Percentiles rank a stretch among this genome's conserved stretches.
Conservation (phyloP, 2,797 vertebrate species). For the Parauchenoglanis punctatus region DNA sequence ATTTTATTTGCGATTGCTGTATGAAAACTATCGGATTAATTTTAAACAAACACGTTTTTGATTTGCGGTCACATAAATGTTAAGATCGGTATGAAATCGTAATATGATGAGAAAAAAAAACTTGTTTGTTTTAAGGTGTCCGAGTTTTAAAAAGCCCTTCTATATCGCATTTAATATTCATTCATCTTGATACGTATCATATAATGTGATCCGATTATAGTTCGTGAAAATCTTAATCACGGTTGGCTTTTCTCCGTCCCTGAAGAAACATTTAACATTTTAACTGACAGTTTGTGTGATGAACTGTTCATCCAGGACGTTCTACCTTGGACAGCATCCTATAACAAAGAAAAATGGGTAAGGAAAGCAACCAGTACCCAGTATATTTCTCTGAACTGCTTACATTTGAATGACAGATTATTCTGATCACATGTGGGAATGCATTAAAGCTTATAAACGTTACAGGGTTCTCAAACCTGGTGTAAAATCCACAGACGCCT, state of each 20-base stretch:
- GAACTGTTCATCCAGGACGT: slow-evolving; percentile 68
- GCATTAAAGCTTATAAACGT: too few species aligned
- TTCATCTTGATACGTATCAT: not conserved
- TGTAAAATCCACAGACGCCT: not conserved
- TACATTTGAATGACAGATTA: not conserved
- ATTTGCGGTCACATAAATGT: not conserved
- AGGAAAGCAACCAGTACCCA: not conserved
- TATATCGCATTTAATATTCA: not conserved
- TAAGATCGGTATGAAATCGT: not conserved
- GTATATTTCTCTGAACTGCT: not conserved
- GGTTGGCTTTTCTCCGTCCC: not conserved
- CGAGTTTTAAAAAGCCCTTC: not conserved
- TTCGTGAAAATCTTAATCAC: not conserved
- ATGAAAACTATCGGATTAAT: not conserved
- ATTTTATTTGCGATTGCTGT: not conserved
- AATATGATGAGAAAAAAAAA: too few species aligned
- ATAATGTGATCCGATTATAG: too few species aligned
- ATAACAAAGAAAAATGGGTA: slow-evolving; percentile 73
- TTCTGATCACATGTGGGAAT: not conserved
- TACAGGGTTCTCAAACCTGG: not conserved
- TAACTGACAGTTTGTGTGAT: slow-evolving; percentile 24
- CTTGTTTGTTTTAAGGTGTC: not conserved
- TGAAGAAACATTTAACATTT: not conserved
- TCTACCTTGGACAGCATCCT: slow-evolving; percentile 76
- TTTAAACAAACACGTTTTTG: not conserved